Percentiles rank a stretch among this genome's conserved stretches.
These are phyloP conservation scores for Arizona elegans DNA, from an alignment of 2,113 vertebrate species.

Conservation along the genomic window DNA sequence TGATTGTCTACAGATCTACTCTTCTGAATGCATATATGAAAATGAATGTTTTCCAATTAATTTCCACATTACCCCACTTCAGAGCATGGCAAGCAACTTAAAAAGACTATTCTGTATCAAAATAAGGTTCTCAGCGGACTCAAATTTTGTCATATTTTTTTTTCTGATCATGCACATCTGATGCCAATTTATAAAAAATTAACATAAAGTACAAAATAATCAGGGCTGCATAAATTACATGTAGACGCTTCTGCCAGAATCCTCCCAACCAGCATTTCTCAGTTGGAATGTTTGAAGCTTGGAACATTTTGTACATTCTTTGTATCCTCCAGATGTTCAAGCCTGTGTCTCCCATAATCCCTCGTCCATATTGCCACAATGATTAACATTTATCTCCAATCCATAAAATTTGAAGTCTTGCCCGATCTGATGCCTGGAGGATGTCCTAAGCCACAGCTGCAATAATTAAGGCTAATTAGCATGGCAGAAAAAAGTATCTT, in stretches of 20 bases:
- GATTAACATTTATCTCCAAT: neutral
- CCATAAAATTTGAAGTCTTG: neutral
- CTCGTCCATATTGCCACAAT: neutral
- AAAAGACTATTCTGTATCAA: constrained; percentile 14
- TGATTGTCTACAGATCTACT: constrained; percentile 20
- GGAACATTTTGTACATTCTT: neutral
- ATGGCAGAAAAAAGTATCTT: neutral
- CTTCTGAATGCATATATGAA: constrained; percentile 9
- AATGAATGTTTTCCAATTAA: constrained; percentile 19
- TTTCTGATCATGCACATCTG: neutral
- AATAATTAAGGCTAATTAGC: neutral
- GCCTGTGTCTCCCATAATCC: neutral
- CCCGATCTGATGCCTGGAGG: neutral
- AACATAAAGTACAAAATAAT: neutral
- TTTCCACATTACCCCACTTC: constrained; percentile 19
- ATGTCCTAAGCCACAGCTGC: neutral
- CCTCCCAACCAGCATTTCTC: neutral
- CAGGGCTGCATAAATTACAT: neutral
- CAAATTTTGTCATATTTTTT: neutral
- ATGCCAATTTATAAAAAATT: neutral
- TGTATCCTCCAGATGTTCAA: neutral
- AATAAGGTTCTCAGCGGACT: neutral
- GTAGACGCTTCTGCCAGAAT: neutral
- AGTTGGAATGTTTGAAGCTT: neutral
- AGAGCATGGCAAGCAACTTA: constrained; percentile 28